Percentiles rank a stretch among this genome's conserved stretches.
These are phyloP conservation scores for Lissonota sp. DNA, from an alignment of 2,888 invertebrate species.

Conservation along the genomic window DNA sequence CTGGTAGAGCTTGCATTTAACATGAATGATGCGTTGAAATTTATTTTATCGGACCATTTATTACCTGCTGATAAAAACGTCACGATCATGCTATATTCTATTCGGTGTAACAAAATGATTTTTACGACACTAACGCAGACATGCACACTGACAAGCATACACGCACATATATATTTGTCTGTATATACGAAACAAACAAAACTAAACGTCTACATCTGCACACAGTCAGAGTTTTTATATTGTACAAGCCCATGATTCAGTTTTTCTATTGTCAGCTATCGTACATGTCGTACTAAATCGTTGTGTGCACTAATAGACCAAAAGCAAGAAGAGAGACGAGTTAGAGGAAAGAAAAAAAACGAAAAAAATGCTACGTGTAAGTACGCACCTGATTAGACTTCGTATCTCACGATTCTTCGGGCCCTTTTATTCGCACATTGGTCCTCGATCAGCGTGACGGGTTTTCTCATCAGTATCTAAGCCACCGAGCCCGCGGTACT, in stretches of 20 bases:
- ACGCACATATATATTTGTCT: no score
- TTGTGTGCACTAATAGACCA: constrained; percentile 51
- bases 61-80: constrained; percentile 55
- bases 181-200: constrained; percentile 13
- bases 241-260: constrained; percentile 36
- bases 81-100: constrained; percentile 56
- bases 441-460: constrained; percentile 70
- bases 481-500: constrained; percentile 74
- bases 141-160: constrained; percentile 2
- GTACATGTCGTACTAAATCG: constrained; percentile 43
- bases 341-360: constrained; percentile 50
- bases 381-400: constrained; percentile 73
- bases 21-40: constrained; percentile 20
- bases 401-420: constrained; percentile 63
- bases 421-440: constrained; percentile 55
- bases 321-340: constrained; percentile 23
- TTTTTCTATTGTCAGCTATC: constrained; percentile 38
- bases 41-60: constrained; percentile 19
- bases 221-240: constrained; percentile 30
- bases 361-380: constrained; percentile 68
- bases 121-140: constrained; percentile 36
- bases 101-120: constrained; percentile 29
- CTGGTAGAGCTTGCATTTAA: constrained; percentile 14
- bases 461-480: constrained; percentile 75
- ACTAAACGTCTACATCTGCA: constrained; percentile 42